Evolutionary conservation across 2,797 vertebrate species (phyloP).

Genomic region (Alauda arvensis): DNA sequence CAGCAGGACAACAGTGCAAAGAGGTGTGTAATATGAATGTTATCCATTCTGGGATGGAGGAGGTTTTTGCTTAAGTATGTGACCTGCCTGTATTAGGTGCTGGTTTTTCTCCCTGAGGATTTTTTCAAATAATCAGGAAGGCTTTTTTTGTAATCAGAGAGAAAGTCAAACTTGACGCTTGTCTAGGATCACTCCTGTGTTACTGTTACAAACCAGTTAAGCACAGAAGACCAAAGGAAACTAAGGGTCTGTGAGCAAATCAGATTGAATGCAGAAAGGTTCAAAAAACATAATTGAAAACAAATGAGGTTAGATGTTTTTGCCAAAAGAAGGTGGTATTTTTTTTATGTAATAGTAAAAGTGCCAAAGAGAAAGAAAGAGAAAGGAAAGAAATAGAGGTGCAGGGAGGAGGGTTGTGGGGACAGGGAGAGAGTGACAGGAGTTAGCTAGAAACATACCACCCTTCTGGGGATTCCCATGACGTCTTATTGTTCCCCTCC

Average conservation of each 20-base stretch:
- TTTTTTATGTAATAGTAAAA: background rate
- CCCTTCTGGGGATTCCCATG: too few relatives aligned
- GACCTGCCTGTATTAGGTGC: background rate
- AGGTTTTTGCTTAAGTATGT: background rate
- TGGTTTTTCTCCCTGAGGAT: background rate
- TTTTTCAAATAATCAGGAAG: background rate
- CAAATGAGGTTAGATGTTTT: background rate
- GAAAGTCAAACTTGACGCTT: background rate
- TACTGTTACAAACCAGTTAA: background rate
- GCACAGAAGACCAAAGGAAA: background rate
- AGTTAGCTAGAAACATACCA: background rate
- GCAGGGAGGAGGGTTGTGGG: background rate
- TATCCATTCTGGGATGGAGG: background rate
- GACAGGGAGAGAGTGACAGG: background rate
- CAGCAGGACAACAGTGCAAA: background rate
- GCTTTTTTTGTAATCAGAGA: background rate
- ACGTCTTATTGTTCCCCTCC: fast-evolving
- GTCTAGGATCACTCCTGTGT: background rate
- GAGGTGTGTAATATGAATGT: fast-evolving
- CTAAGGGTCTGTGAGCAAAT: too few relatives aligned
- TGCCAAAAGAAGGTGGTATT: background rate
- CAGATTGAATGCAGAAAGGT: too few relatives aligned
- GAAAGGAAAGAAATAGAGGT: background rate
- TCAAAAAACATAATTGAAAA: background rate
- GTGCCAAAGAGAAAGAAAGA: background rate